Evolutionary conservation across 2,888 invertebrate species (phyloP).

Genomic region (Chirona hameri): DNA sequence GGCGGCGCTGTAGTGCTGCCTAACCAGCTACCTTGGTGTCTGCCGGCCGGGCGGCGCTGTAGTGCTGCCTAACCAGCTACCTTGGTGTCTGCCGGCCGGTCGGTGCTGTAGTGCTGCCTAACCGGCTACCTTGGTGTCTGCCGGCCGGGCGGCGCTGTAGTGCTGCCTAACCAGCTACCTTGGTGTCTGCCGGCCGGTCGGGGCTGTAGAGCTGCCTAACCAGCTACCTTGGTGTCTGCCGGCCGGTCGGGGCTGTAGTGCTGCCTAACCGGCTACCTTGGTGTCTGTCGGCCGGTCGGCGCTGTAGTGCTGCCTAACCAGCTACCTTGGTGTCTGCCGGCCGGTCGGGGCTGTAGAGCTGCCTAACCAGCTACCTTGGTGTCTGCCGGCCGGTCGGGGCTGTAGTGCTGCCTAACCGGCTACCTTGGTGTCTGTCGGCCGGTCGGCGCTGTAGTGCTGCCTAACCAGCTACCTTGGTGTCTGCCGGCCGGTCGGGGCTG

Average conservation of each 20-base stretch:
- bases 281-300: conserved; percentile 30
- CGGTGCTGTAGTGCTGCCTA: conserved; percentile 46
- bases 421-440: conserved; percentile 32
- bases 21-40: no score
- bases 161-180: no score
- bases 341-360: conserved; percentile 41
- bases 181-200: conserved; percentile 30
- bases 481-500: conserved; percentile 34
- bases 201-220: conserved; percentile 47
- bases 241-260: conserved; percentile 39
- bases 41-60: conserved; percentile 36
- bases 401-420: conserved; percentile 48
- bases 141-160: conserved; percentile 38
- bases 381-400: conserved; percentile 33
- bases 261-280: no score
- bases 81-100: conserved; percentile 31
- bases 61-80: no score
- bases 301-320: conserved; percentile 47
- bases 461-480: no score
- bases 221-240: no score
- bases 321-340: background rate
- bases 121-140: no score
- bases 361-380: no score
- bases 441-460: conserved; percentile 41
- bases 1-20: conserved; percentile 45